These are phyloP conservation scores for Octopus bimaculoides DNA, from an alignment of 1,140 invertebrate genomes.

Conservation along the genomic window DNA sequence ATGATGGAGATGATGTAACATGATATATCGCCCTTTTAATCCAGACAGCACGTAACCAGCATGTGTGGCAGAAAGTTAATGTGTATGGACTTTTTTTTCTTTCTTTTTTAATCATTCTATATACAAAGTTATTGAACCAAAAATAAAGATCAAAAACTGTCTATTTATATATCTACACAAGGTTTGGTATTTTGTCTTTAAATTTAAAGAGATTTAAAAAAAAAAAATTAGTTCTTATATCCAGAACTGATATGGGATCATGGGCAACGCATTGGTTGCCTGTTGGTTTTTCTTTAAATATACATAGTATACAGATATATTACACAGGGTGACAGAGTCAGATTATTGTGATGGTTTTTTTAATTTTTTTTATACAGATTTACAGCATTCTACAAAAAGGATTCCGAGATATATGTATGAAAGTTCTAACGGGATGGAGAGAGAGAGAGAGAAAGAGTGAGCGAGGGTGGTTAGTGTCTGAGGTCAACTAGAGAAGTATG, in stretches of 20 bases:
- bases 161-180: conserved; percentile 10
- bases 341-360: background rate
- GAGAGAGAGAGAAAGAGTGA: too few species aligned
- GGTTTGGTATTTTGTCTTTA: background rate
- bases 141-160: background rate
- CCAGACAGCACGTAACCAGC: too few species aligned
- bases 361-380: background rate
- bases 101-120: background rate
- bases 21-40: too few species aligned
- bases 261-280: background rate
- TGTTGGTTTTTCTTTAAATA: background rate
- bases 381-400: background rate
- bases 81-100: too few species aligned
- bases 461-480: too few species aligned
- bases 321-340: background rate
- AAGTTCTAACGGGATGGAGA: too few species aligned
- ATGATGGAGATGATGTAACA: too few species aligned
- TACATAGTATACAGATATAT: conserved; percentile 9
- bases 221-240: background rate
- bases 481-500: too few species aligned
- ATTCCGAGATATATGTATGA: too few species aligned
- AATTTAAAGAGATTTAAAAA: background rate
- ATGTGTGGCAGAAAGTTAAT: too few species aligned
- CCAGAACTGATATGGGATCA: background rate
- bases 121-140: background rate